Evolutionary conservation across 2,113 vertebrate species (phyloP).

Genomic region (Uria aalge): DNA sequence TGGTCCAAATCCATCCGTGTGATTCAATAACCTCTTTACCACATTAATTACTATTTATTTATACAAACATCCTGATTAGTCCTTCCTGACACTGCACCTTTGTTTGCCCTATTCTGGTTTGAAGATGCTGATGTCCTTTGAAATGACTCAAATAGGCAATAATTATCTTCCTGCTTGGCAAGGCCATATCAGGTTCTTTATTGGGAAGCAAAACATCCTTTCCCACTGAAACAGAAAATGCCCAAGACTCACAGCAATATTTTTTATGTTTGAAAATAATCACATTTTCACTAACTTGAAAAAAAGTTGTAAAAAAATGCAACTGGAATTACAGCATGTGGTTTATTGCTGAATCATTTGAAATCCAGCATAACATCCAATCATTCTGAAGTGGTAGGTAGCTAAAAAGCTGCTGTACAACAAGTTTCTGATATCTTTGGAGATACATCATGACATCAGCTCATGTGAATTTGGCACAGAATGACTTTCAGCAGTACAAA

Average conservation of each 20-base stretch:
- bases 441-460: neutral
- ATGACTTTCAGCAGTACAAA: neutral
- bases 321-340: neutral
- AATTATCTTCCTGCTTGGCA: neutral
- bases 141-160: neutral
- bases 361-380: neutral
- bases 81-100: neutral
- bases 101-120: neutral
- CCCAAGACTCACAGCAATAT: neutral
- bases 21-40: neutral
- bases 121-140: neutral
- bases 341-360: neutral
- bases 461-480: neutral
- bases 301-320: neutral
- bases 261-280: neutral
- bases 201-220: neutral
- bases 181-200: neutral
- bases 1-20: neutral
- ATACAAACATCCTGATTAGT: neutral
- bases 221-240: neutral
- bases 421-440: neutral
- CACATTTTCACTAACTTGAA: neutral
- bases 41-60: neutral
- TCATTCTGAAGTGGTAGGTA: neutral
- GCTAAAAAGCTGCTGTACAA: neutral